Evolutionary conservation across 1,140 invertebrate genomes (phyloP), one percentile per base, ranked within the genome.

Genomic region (Centruroides vittatus): DNA sequence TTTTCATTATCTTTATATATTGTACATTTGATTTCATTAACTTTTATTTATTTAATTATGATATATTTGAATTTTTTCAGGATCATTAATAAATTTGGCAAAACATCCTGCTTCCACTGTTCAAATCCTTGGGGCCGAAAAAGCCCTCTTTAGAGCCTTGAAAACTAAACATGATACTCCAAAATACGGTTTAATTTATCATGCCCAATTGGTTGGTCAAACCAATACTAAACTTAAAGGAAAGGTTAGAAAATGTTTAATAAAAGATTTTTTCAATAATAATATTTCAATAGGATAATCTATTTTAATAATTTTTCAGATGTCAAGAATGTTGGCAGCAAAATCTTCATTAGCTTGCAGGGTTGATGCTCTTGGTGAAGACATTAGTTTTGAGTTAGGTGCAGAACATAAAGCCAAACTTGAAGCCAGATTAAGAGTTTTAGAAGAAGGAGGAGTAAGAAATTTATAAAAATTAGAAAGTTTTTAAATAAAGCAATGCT

Each of bases 181-280:
- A 0, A 99, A 99, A 73, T 99, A 99, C 76, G 97, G 97, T 80
- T 78, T 99, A 4, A 96, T 99, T 65, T 99, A 97, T 73, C 95
- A 99, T 73, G 88, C 96, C 1, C 86, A 91, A 66, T 73, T 99
- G 7, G 85, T 99, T 41, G 91, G 89, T 4, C 88, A 94, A 71
- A 81, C 86, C 4, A 87, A 83, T 65, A 80, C 82, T 0, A 92
- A 90, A 72, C 85, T 92, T 62, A 98, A 99, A 73, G 96, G 88
- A 67, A 84, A 92, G 41, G 41, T 41, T 41, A 41, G 41, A 41
- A 41, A 41, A 41, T 23, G 23, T 23, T 23, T 82, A 79, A 79
- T 61, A 69, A 70, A 61, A 55, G 5, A 23, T 23, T 23, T 23
- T 23, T 23, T 23, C 2, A 23, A 23, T 23, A 23, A 23, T 23